Percentiles rank a stretch among this genome's conserved stretches.
These are phyloP conservation scores for Leptodactylus fuscus DNA, from an alignment of 2,113 vertebrate genomes.

Conservation along the genomic window DNA sequence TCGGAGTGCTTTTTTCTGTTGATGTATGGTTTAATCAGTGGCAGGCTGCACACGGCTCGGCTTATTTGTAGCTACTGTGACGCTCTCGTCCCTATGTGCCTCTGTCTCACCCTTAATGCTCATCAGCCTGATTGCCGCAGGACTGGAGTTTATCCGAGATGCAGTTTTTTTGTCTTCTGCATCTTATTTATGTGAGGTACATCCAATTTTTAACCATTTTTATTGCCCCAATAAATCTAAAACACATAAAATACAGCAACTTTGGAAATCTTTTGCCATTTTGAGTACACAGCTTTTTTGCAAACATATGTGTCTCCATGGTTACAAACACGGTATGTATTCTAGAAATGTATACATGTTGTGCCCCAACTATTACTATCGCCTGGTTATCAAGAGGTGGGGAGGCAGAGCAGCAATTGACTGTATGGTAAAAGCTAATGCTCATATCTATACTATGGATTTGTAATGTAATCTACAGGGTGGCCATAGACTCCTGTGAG, in stretches of 20 bases:
- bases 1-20: background rate
- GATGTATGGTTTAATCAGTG: slow-evolving; percentile 1
- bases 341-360: no score
- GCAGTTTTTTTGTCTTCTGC: background rate
- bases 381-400: no score
- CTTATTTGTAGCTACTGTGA: slow-evolving; percentile 6
- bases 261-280: background rate
- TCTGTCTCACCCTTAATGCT: background rate
- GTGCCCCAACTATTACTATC: no score
- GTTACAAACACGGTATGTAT: no score
- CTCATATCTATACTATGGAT: no score
- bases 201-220: background rate
- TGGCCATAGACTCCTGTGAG: no score
- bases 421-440: no score
- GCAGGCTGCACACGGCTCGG: background rate
- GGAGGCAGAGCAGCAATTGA: no score
- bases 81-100: background rate
- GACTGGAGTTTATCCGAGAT: background rate
- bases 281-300: background rate
- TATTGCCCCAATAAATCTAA: background rate
- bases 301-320: no score
- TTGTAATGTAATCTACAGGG: no score
- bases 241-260: background rate
- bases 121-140: background rate
- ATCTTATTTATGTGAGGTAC: background rate